Evolutionary conservation across 1,140 invertebrate species (phyloP).

Genomic region (Dendroctonus ponderosae): DNA sequence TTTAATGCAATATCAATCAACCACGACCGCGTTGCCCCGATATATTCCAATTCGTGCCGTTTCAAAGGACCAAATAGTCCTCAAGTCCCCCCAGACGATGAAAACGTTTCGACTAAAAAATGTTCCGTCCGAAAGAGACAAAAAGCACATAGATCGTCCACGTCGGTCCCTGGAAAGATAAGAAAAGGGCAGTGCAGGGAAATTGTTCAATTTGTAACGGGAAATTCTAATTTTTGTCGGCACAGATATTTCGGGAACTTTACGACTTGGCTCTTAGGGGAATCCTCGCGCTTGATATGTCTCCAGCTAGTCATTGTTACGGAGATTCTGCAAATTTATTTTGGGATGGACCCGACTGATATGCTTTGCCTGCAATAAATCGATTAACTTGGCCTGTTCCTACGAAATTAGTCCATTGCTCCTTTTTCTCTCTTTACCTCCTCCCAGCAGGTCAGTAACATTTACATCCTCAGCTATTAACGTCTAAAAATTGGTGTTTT

Average conservation of each 20-base stretch:
- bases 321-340: conserved; percentile 1
- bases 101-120: conserved; percentile 8
- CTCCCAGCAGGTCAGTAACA: too few species aligned
- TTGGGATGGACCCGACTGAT: not conserved
- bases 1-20: too few species aligned
- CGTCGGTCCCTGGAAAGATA: conserved; percentile 13
- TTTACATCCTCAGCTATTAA: too few species aligned
- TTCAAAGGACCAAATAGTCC: not conserved
- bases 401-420: not conserved
- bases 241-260: conserved; percentile 16
- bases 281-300: conserved; percentile 12
- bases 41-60: not conserved
- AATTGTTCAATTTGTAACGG: conserved; percentile 25
- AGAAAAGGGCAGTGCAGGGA: conserved; percentile 20
- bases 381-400: conserved; percentile 4
- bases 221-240: conserved; percentile 25
- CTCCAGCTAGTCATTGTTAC: conserved; percentile 9
- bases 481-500: too few species aligned
- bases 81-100: not conserved
- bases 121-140: conserved; percentile 10
- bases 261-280: conserved; percentile 11
- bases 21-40: too few species aligned
- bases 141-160: conserved; percentile 17
- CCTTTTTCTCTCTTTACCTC: too few species aligned
- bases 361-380: conserved; percentile 1